phyloP scores from a whole-genome alignment of 2,797 vertebrate species.

The Esox lucius region DNA sequence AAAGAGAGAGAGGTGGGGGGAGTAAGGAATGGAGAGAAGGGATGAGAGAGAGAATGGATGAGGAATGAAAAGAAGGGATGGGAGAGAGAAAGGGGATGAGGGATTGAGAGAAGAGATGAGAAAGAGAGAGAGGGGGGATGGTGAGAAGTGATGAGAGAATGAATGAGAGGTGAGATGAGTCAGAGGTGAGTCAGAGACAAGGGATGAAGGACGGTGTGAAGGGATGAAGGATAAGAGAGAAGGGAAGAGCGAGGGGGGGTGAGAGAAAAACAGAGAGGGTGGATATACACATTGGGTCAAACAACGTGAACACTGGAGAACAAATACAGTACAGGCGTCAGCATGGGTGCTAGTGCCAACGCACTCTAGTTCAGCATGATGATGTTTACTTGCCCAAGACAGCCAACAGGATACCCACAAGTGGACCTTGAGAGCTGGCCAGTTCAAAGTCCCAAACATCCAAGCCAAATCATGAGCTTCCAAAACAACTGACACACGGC shows the following conservation, averaged over 20 bases:
- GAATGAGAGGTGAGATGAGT: not conserved
- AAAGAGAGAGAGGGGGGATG: conserved; percentile 45
- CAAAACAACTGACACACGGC: not conserved
- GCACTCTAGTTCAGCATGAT: not conserved
- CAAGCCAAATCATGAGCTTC: not conserved
- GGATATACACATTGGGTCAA: not conserved
- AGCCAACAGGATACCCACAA: not conserved
- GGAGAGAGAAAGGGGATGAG: not conserved
- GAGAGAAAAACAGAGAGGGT: not conserved
- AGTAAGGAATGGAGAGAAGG: not conserved
- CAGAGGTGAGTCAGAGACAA: not conserved
- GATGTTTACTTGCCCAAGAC: not conserved
- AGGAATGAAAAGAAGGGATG: conserved; percentile 35
- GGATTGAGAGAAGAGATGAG: not conserved
- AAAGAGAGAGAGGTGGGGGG: conserved; percentile 12
- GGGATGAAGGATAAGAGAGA: not conserved
- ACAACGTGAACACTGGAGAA: conserved; percentile 2
- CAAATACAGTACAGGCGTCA: not conserved
- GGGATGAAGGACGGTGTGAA: conserved; percentile 11
- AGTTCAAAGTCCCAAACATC: conserved; percentile 3
- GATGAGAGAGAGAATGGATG: conserved; percentile 1
- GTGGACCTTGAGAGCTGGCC: not conserved
- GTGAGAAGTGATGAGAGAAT: not conserved
- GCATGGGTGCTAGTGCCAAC: not conserved
- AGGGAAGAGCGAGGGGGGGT: no score